Percentiles rank a stretch among this genome's conserved stretches.
Evolutionary conservation across 2,888 invertebrate genomes (phyloP).

Genomic region (Bugula neritina): DNA sequence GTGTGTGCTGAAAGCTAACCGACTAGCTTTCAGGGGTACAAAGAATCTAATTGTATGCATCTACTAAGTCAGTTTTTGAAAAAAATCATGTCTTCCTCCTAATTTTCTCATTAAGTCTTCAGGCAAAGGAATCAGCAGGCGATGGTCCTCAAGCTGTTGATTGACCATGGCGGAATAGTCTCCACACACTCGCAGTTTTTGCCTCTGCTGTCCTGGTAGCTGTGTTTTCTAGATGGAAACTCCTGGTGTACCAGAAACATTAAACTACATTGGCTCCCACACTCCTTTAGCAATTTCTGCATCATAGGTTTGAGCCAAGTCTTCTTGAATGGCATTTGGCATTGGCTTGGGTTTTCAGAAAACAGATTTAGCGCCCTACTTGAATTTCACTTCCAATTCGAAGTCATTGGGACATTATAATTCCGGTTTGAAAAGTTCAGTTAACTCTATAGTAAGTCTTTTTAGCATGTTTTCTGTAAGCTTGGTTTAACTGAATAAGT

Average conservation of each 20-base stretch:
- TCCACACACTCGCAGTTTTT: constrained; percentile 30
- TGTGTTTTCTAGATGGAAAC: constrained; percentile 30
- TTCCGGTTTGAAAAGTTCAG: background rate
- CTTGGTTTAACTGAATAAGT: too few relatives aligned
- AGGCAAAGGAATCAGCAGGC: constrained; percentile 32
- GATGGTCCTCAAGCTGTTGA: constrained; percentile 28
- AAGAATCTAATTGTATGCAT: too few relatives aligned
- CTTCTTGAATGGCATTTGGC: too few relatives aligned
- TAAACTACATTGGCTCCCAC: too few relatives aligned
- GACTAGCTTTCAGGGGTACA: constrained; percentile 28
- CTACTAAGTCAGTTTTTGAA: constrained; percentile 35
- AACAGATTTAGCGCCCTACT: background rate
- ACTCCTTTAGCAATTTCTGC: constrained; percentile 1
- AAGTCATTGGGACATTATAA: background rate
- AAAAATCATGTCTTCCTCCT: constrained; percentile 30
- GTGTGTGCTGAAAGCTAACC: constrained; percentile 30
- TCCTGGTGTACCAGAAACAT: constrained; percentile 32
- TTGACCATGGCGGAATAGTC: constrained; percentile 33
- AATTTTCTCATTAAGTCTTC: background rate
- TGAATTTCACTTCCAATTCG: background rate
- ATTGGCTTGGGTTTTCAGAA: constrained; percentile 29
- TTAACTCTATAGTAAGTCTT: too few relatives aligned
- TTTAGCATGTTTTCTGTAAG: too few relatives aligned
- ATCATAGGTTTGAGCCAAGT: too few relatives aligned
- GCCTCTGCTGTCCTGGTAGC: background rate